A percentile compares a stretch with the other conserved stretches of the same genome.
Conservation (phyloP, 2,888 invertebrate species). For the Ornithoptera priamus region DNA sequence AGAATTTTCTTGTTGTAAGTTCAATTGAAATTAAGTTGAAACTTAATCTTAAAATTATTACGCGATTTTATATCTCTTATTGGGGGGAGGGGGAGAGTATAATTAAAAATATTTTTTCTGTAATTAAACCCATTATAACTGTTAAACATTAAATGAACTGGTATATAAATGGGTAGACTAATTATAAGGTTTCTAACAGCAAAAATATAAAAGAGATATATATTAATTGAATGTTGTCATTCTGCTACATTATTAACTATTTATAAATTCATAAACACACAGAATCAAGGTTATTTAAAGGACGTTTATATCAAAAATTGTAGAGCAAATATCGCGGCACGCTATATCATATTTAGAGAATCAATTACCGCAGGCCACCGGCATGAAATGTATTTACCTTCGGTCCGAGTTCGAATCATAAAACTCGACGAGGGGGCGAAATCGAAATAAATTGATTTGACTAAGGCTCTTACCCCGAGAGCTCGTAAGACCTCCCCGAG, state of each 20-base stretch:
- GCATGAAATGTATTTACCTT: conserved; percentile 30
- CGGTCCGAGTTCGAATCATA: conserved; percentile 29
- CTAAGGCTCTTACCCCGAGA: conserved; percentile 17
- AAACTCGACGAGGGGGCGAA: conserved; percentile 26
- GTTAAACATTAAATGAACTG: no score
- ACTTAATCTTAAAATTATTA: no score
- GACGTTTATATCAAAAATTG: conserved; percentile 37
- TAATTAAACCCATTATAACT: no score
- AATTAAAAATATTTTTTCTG: neutral
- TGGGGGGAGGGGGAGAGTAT: neutral
- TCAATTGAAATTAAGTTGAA: no score
- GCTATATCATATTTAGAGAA: conserved; percentile 62
- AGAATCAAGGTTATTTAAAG: conserved; percentile 34
- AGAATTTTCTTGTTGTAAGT: no score
- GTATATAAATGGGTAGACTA: no score
- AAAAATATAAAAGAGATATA: neutral
- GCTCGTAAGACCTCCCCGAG: neutral
- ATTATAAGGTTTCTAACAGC: neutral
- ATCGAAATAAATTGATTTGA: conserved; percentile 29
- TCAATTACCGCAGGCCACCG: conserved; percentile 43
- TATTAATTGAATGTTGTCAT: no score
- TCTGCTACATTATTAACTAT: conserved; percentile 3
- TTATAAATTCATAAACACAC: conserved; percentile 24
- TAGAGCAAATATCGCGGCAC: conserved; percentile 45
- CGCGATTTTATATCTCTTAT: no score